Base-by-base conservation (phyloP, 2,113 vertebrate species). In the Lamprologus lemairii region DNA sequence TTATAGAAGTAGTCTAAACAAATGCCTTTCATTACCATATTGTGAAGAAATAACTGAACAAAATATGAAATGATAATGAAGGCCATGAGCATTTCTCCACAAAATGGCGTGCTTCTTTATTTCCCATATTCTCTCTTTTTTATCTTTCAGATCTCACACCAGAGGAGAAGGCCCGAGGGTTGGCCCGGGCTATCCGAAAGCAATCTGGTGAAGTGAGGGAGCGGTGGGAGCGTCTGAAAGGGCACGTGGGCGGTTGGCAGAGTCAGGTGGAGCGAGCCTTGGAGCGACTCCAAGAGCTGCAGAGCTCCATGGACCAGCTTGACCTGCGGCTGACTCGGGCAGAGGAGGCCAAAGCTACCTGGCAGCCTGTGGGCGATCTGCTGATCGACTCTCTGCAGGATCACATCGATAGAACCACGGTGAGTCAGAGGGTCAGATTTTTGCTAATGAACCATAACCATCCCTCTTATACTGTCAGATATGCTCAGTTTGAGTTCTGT, bases 141-240 rank as follows among this genome's bases (percentile, higher is more conserved):
- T 13, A 10, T 31, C 63, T 12, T 71, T 9, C 93, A 98, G 98
- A 99, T 79, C 73, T 97, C 91, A 98, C 97, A 5, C 97, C 98
- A 2, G 99, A 99, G 94, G 98, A 99, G 94, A 98, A 97, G 95
- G 98, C 98, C 71, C 96, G 97, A 88, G 97, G 93, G 28, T 95
- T 99, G 91, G 98, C 98, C 82, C 97, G 97, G 91, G 97, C 98
- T 47, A 98, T 99, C 96, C 98, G 99, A 37, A 99, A 98, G 87
- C 98, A 99, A 95, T 98, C 98, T 1, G 96, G 95, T 0, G 98
- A 99, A 85, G 97, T 99, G 85, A 97, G 96, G 68, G 99, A 98
- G 91, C 98, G 98, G 33, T 99, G 99, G 99, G 98, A 99, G 84
- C 97, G 95, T 42, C 96, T 99, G 9, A 97, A 96, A 51, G 96